Base-by-base conservation (phyloP, 1,140 invertebrate species). In the Hyles euphorbiae region DNA sequence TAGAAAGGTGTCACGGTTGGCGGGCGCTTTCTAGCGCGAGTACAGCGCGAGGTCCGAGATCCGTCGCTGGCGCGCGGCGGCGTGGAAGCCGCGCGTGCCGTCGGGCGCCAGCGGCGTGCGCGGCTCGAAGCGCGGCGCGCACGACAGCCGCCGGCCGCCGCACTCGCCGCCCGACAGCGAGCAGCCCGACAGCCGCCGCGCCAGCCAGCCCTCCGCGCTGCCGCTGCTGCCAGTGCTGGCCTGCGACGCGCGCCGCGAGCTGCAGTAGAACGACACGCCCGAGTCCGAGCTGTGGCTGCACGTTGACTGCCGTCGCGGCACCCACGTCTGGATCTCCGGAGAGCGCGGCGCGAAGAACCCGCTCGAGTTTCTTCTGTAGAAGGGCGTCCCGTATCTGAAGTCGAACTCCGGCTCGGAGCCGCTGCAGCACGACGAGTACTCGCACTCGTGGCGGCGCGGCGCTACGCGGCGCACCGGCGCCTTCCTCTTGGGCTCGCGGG, bases 31-130 rank as follows among this genome's bases (percentile, higher is more conserved):
- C 84, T 89, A 90, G 75, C 87, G 87, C 71, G 88, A 89, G 66
- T 90, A 90, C 55, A 89, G 74, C 61, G 88, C 88, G 60, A 90
- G 84, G 81, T 89, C 89, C 58, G 89, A 90, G 72, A 90, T 89
- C 68, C 88, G 76, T 44, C 89, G 86, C 73, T 90, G 88, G 67
- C 88, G 81, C 34, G 87, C 74, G 36, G 84, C 87, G n/a, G 85
- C 76, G 68, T 90, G 88, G 84, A 97, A 97, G 34, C 96, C 96
- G 53, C 92, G 91, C 33, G 94, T 95, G 32, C 95, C 96, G 85
- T 97, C 96, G 3, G 96, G 96, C 5, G 95, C 96, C 58, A 92
- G 91, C 0, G 96, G 96, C 80, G 95, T 90, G 43, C 96, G 91
- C n/a, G 96, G 90, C 60, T 88, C 85, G 49, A 75, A 78, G 22